A percentile compares a stretch with the other conserved stretches of the same genome.
Conservation (phyloP, 37 sponge, comb jelly and placozoan species). For the Theonella swinhoei region DNA sequence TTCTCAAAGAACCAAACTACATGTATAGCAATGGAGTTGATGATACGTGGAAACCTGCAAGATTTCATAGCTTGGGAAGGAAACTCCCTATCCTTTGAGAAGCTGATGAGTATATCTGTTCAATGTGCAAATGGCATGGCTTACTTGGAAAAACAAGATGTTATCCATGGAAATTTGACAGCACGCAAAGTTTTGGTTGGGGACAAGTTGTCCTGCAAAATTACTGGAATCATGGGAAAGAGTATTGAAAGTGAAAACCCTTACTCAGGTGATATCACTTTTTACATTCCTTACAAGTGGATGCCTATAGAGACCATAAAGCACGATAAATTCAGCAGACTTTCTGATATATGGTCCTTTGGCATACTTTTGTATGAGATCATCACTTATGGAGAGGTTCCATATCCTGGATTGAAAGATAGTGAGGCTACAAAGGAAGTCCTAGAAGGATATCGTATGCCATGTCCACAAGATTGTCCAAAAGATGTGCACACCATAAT, state of each 20-base stretch:
- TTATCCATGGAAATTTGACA: slow-evolving; percentile 18
- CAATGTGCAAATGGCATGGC: slow-evolving; percentile 48
- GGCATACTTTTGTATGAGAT: slow-evolving; percentile 81
- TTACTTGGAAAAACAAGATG: neutral
- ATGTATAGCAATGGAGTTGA: slow-evolving; percentile 53
- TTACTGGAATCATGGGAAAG: slow-evolving; percentile 48
- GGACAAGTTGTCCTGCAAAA: slow-evolving; percentile 29
- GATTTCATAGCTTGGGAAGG: slow-evolving; percentile 25
- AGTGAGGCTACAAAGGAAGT: neutral
- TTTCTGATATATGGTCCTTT: slow-evolving; percentile 86
- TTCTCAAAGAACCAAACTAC: slow-evolving; percentile 51
- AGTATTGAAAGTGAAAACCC: neutral
- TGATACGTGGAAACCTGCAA: slow-evolving; percentile 44
- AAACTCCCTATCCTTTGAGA: neutral
- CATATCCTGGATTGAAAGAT: slow-evolving; percentile 47
- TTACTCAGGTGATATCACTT: neutral
- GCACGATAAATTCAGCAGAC: slow-evolving; percentile 51
- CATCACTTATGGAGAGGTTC: slow-evolving; percentile 68
- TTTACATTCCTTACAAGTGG: slow-evolving; percentile 40
- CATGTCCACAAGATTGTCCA: neutral
- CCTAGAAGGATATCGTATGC: slow-evolving; percentile 1
- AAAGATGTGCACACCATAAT: neutral
- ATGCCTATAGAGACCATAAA: slow-evolving; percentile 68
- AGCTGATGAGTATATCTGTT: slow-evolving; percentile 20
- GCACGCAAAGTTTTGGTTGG: slow-evolving; percentile 29